Percentiles rank a stretch among this genome's conserved stretches.
Evolutionary conservation across 92 coral and sea anemone species (phyloP).

Genomic region (Epizoanthus stellaris): DNA sequence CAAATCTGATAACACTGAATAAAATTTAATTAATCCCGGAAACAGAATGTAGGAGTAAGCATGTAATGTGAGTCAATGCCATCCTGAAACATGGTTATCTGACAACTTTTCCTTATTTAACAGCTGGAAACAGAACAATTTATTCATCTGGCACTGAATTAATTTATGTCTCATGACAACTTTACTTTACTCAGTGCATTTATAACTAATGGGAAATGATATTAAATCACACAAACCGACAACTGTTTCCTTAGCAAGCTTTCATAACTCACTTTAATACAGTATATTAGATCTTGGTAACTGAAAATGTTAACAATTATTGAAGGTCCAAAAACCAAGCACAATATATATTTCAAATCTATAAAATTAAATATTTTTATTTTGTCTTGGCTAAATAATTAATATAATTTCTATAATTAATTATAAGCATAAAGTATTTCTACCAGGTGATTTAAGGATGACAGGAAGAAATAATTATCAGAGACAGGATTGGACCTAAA

Average conservation of each 20-base stretch:
- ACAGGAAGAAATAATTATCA: background rate
- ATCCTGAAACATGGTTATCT: background rate
- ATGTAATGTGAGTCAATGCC: too few relatives aligned
- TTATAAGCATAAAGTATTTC: background rate
- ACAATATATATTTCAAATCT: background rate
- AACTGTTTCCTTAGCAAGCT: background rate
- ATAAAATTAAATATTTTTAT: background rate
- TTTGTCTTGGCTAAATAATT: conserved; percentile 9
- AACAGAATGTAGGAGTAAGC: too few relatives aligned
- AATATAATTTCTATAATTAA: conserved; percentile 9
- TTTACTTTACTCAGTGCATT: conserved; percentile 3
- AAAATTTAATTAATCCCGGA: too few relatives aligned
- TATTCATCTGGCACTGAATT: background rate
- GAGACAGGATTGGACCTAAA: conserved; percentile 9
- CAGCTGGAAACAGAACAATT: background rate
- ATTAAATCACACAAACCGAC: conserved; percentile 17
- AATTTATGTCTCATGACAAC: background rate
- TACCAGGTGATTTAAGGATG: conserved; percentile 9
- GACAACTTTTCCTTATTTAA: conserved; percentile 1
- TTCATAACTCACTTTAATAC: background rate
- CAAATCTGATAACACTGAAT: too few relatives aligned
- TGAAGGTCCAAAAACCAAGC: background rate
- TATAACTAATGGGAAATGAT: conserved; percentile 3
- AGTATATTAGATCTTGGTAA: background rate
- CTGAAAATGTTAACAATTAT: conserved; percentile 9